Percentiles rank a stretch among this genome's conserved stretches.
Conservation (phyloP, 37 sponge, comb jelly and placozoan genomes). For the Aplysina aerophoba region DNA sequence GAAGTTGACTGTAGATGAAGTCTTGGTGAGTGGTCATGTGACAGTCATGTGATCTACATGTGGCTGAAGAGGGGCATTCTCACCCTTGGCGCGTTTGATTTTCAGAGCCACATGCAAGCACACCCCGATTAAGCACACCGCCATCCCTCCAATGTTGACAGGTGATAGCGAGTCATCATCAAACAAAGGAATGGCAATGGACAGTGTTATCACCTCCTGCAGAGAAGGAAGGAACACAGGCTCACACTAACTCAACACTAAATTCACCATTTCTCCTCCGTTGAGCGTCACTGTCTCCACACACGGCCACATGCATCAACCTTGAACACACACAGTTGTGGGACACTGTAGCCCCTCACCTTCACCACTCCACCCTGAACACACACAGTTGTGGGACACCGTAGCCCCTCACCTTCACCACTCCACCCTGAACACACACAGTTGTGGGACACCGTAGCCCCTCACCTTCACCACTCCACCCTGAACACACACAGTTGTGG, state of each 20-base stretch:
- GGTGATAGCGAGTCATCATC: slow-evolving; percentile 67
- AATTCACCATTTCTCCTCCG: too few species aligned
- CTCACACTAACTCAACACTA: too few species aligned
- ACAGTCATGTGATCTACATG: neutral
- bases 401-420: slow-evolving; percentile 78
- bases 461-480: slow-evolving; percentile 87
- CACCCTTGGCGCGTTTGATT: slow-evolving; percentile 47
- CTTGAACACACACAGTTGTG: too few species aligned
- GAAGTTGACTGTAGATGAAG: too few species aligned
- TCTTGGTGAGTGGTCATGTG: too few species aligned
- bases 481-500: too few species aligned
- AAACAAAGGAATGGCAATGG: slow-evolving; percentile 72
- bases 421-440: slow-evolving; percentile 26
- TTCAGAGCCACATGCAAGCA: slow-evolving; percentile 80
- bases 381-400: too few species aligned
- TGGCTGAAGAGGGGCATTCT: neutral
- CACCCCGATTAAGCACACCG: slow-evolving; percentile 88
- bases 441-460: neutral
- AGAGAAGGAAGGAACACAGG: neutral
- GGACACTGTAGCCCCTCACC: too few species aligned
- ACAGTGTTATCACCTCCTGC: slow-evolving; percentile 87
- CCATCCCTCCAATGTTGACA: slow-evolving; percentile 88
- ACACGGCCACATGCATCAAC: too few species aligned
- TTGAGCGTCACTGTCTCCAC: too few species aligned
- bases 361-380: too few species aligned